These are phyloP conservation scores for Ctenoplectra terminalis DNA, from an alignment of 1,140 invertebrate genomes.

Conservation along the genomic window DNA sequence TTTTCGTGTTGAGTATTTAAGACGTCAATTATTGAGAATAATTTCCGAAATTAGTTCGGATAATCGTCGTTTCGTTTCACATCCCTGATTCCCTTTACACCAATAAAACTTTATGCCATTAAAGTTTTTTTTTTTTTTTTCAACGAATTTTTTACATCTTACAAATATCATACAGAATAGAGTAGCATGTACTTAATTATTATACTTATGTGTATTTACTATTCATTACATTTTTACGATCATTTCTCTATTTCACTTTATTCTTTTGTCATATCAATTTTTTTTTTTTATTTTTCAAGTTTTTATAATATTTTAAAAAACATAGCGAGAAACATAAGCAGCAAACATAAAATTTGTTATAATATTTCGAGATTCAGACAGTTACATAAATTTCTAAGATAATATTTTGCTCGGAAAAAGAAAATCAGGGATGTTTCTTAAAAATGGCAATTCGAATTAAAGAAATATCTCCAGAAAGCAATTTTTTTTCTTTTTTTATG, in stretches of 20 bases:
- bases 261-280: slow-evolving; percentile 7
- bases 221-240: not conserved
- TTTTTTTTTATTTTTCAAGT: too few species aligned
- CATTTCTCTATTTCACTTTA: not conserved
- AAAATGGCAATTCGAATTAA: not conserved
- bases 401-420: not conserved
- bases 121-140: slow-evolving; percentile 1
- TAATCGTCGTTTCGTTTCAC: slow-evolving; percentile 36
- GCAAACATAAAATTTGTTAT: not conserved
- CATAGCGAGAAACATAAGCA: not conserved
- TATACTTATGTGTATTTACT: not conserved
- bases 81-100: slow-evolving; percentile 30
- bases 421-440: not conserved
- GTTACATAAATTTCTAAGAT: not conserved
- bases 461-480: not conserved
- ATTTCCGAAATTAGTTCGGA: slow-evolving; percentile 26
- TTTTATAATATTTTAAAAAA: not conserved
- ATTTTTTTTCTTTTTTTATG: too few species aligned
- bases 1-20: not conserved
- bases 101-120: not conserved
- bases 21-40: not conserved
- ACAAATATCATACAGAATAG: slow-evolving; percentile 17
- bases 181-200: not conserved
- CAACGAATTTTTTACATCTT: slow-evolving; percentile 22
- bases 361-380: not conserved